phyloP scores from a whole-genome alignment of 2,113 vertebrate genomes.

The Hemiscyllium ocellatum region DNA sequence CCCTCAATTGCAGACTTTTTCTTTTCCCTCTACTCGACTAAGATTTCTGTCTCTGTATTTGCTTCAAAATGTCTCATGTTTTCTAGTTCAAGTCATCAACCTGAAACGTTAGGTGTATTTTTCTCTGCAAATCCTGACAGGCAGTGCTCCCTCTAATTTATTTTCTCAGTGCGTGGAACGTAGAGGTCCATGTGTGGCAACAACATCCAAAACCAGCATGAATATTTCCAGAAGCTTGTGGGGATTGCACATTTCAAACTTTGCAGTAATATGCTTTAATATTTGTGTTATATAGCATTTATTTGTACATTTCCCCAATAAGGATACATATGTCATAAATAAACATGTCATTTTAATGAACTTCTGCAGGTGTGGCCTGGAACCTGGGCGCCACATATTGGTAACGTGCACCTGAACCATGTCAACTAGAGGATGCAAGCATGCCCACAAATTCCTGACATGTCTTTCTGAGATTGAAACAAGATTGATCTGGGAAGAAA shows the following conservation, averaged over 20 bases:
- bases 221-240: no score
- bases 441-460: constrained; percentile 58
- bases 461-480: constrained; percentile 42
- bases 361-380: constrained; percentile 92
- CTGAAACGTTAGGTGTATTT: not conserved
- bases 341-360: constrained; percentile 54
- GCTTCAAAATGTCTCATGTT: not conserved
- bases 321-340: constrained; percentile 49
- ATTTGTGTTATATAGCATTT: not conserved
- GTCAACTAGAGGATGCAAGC: constrained; percentile 80
- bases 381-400: constrained; percentile 97
- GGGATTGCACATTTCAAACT: no score
- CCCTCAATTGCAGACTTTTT: not conserved
- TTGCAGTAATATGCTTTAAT: not conserved
- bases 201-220: not conserved
- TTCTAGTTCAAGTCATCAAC: not conserved
- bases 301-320: constrained; percentile 47
- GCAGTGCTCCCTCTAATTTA: no score
- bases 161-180: no score
- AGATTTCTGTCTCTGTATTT: not conserved
- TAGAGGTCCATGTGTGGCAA: no score
- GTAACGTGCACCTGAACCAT: constrained; percentile 98
- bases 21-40: no score
- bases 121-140: not conserved
- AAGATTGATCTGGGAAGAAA: constrained; percentile 58